Conservation (phyloP, 2,113 vertebrate genomes). For the Cyprinodon variegatus region DNA sequence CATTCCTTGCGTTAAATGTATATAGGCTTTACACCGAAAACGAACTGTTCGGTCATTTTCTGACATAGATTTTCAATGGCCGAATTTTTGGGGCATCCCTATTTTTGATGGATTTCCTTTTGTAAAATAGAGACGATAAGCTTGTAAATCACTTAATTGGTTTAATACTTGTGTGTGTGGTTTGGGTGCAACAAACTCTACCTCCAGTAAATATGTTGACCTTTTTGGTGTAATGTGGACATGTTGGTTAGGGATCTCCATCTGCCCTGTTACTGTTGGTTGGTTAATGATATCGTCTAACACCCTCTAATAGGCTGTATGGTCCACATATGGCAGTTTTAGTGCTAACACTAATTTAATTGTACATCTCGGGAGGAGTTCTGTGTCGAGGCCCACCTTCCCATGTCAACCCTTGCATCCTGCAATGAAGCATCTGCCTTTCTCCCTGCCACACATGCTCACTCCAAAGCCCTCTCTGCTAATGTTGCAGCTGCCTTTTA, state of each 20-base stretch:
- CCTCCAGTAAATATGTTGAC: background rate
- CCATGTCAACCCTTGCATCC: slow-evolving; percentile 53
- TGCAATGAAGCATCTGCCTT: slow-evolving; percentile 60
- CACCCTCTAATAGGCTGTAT: slow-evolving; percentile 21
- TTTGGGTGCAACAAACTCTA: background rate
- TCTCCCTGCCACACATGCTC: slow-evolving; percentile 47
- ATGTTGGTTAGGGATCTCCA: background rate
- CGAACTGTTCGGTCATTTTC: no score
- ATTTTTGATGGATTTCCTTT: no score
- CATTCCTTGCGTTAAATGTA: no score
- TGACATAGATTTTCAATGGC: no score
- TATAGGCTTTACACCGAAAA: no score
- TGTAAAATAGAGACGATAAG: no score
- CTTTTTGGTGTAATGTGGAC: background rate
- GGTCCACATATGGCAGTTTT: slow-evolving; percentile 19
- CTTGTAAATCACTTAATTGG: no score
- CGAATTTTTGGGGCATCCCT: no score
- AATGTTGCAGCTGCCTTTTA: slow-evolving; percentile 60
- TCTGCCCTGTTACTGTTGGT: background rate
- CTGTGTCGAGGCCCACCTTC: slow-evolving; percentile 59
- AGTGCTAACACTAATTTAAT: slow-evolving; percentile 23
- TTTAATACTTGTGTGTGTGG: no score
- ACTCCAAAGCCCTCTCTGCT: slow-evolving; percentile 36
- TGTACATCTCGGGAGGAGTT: slow-evolving; percentile 27
- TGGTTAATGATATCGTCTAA: background rate